Conservation (phyloP, 2,113 vertebrate genomes). For the Phocoena sinus region DNA sequence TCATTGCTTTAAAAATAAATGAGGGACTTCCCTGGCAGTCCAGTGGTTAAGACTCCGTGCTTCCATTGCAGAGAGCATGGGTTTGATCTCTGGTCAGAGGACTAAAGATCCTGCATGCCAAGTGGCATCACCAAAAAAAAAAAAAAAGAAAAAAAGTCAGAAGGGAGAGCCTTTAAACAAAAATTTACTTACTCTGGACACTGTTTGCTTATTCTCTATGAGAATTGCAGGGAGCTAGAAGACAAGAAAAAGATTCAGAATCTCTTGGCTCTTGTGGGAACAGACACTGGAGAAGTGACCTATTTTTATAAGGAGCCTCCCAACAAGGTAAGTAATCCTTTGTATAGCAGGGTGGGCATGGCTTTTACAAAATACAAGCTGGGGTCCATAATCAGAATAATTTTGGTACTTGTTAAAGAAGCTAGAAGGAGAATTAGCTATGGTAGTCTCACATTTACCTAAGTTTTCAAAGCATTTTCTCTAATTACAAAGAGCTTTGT, state of each 20-base stretch:
- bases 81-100: too few relatives aligned
- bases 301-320: constrained; percentile 95
- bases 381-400: not conserved
- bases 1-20: not conserved
- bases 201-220: constrained; percentile 45
- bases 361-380: not conserved
- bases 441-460: not conserved
- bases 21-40: too few relatives aligned
- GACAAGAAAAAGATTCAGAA: constrained; percentile 95
- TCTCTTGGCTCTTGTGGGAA: constrained; percentile 89
- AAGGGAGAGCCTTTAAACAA: constrained; percentile 12
- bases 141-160: not conserved
- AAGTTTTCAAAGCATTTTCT: not conserved
- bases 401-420: not conserved
- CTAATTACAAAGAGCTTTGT: not conserved
- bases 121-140: too few relatives aligned
- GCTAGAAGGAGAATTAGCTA: not conserved
- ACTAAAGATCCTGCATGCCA: too few relatives aligned
- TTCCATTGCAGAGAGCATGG: too few relatives aligned
- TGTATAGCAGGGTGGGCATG: not conserved
- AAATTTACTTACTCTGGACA: not conserved
- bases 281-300: constrained; percentile 89
- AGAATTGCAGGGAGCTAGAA: constrained; percentile 89
- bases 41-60: too few relatives aligned
- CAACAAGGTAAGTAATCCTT: constrained; percentile 85